Conservation (phyloP, 2,888 invertebrate genomes). For the Synergus gifuensis region DNA sequence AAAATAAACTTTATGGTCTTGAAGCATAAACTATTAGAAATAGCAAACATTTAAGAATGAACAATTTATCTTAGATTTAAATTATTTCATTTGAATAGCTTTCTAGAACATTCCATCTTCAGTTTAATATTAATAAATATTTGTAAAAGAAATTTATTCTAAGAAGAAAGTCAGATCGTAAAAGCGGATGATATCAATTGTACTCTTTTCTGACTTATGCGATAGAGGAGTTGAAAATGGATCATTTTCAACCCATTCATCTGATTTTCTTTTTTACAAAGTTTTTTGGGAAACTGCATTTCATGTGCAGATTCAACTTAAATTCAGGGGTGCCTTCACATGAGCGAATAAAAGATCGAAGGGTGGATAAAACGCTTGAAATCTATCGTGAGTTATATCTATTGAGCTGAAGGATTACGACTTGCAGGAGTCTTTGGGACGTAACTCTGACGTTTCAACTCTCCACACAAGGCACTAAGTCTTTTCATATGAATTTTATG, state of each 20-base stretch:
- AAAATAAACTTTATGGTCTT: too few relatives aligned
- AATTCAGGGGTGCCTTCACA: constrained; percentile 4
- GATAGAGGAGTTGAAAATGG: not conserved
- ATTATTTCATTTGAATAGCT: too few relatives aligned
- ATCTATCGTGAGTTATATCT: constrained; percentile 22
- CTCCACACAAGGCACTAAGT: not conserved
- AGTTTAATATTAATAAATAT: too few relatives aligned
- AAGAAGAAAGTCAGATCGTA: too few relatives aligned
- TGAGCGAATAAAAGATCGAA: not conserved
- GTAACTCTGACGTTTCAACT: constrained; percentile 6
- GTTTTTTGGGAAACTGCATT: not conserved
- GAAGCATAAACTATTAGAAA: too few relatives aligned
- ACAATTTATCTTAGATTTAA: too few relatives aligned
- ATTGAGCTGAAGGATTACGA: constrained; percentile 7
- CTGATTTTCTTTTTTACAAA: not conserved
- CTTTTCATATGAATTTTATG: not conserved
- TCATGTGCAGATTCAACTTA: constrained; percentile 24
- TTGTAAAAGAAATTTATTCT: too few relatives aligned
- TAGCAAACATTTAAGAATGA: too few relatives aligned
- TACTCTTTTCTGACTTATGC: not conserved
- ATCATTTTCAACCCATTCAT: not conserved
- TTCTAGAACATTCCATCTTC: too few relatives aligned
- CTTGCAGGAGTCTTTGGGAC: not conserved
- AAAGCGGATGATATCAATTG: too few relatives aligned
- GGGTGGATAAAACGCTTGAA: constrained; percentile 8